Base-by-base conservation (phyloP, 2,797 vertebrate species). In the Lepilemur septentrionalis region DNA sequence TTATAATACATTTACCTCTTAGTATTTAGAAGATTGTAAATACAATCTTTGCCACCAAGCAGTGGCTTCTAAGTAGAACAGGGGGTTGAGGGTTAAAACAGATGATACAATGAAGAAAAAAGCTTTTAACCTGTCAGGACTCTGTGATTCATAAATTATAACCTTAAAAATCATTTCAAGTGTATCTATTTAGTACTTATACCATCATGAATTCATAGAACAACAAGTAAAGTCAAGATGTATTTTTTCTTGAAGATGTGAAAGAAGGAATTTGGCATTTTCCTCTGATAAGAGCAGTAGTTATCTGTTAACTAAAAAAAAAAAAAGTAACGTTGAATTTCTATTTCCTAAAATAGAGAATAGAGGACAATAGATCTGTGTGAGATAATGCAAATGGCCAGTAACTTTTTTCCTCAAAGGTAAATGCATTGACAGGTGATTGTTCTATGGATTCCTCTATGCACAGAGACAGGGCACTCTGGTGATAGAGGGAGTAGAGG, bases 71-170 rank as follows among this genome's bases (percentile, higher is more conserved):
- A 92, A 93, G 13, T 15, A 93, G 79, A 92, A 85, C 85, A 95
- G 22, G 43, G 50, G 50, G 13, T 35, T 22, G 72, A 87, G 82
- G 50, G 91, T 93, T 94, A 96, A 95, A 97, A 75, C 14, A 63
- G 87, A 83, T 18, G 38, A 28, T 30, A 61, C 30, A 48, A 35
- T 70, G 38, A 75, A 80, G 43, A 79, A 93, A 96, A 95, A 96
- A 85, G 93, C 89, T 97, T 96, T 97, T 96, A 97, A 96, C 41
- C 65, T 90, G 89, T 85, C 89, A 87, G 65, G 28, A 89, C 63
- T 73, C 20, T 72, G 38, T 65, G 59, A 83, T 76, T 97, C 38
- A 93, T 89, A 93, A 94, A 89, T 89, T 65, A 78, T n/a, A 89
- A 94, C 48, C 89, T 91, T 96, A 89, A 94, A 84, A 93, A 59